Base-by-base conservation (phyloP, 2,888 invertebrate species). In the Dasysyrphus albostriatus region DNA sequence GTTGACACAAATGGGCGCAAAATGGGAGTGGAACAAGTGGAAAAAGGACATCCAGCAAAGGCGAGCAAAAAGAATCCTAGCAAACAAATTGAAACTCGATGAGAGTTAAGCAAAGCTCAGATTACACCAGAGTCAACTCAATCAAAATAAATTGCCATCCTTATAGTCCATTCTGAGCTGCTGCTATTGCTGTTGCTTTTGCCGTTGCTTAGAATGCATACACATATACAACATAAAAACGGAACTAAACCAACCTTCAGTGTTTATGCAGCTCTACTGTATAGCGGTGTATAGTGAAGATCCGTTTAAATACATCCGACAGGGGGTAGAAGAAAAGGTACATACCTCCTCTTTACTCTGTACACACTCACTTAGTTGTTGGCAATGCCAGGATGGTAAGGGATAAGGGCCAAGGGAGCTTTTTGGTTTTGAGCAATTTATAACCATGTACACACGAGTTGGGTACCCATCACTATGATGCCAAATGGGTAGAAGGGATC, bases 31-130 rank as follows among this genome's bases (percentile, higher is more conserved):
- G 51, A 54, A 16, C 19, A 42, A 39, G 51, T 54, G 29, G 47
- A 34, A 77, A 49, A 77, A 61, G 56, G 56, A 61, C 69, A 74
- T 47, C 44, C 37, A 49, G 54, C 47, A 34, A 42, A 58, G 49
- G 51, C 32, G 16, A 84, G 39, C 61, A 49, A 74, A 65, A 80
- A 29, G 56, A 83, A 70, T 73, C 61, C 61, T 16, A 49, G 70
- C 74, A 87, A 87, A 87, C 78, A 87, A 88, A 83, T 83, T 88
- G 88, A 88, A 88, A 88, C 88, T 73, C 88, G 83, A 88, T 88
- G 88, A 88, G 88, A 88, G 88, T 83, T 88, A 80, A 88, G 88
- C 83, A 88, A 88, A 88, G 88, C 88, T 88, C 83, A 88, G 83
- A 88, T 88, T 83, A 88, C 88, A 88, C 79, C 88, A 80, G 88